These are phyloP conservation scores for Thymelicus sylvestris DNA, from an alignment of 2,888 invertebrate species.

Conservation along the genomic window DNA sequence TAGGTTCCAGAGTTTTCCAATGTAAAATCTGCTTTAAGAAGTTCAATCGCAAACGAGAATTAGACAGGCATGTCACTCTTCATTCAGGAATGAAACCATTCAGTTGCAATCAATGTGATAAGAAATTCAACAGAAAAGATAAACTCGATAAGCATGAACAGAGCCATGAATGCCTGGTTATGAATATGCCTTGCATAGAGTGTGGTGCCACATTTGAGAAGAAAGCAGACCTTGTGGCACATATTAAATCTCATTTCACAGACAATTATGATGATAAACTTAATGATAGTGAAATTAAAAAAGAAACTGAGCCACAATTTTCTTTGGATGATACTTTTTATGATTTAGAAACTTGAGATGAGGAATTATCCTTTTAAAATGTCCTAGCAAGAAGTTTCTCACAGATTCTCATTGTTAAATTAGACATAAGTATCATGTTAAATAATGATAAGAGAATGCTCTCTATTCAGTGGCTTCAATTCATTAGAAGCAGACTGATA, in stretches of 20 bases:
- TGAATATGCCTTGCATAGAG: conserved; percentile 86
- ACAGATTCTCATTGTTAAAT: conserved; percentile 3
- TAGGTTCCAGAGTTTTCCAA: conserved; percentile 83
- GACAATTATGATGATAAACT: conserved; percentile 78
- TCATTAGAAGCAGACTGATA: background rate
- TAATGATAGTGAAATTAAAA: conserved; percentile 66
- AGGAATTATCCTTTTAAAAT: background rate
- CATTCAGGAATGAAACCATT: conserved; percentile 89
- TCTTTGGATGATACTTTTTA: conserved; percentile 71
- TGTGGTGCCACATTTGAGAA: conserved; percentile 86
- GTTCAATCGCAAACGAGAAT: conserved; percentile 88
- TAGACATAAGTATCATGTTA: background rate
- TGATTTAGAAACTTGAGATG: conserved; percentile 71
- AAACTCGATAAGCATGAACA: conserved; percentile 88
- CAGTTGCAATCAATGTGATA: conserved; percentile 87
- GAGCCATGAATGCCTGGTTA: conserved; percentile 86
- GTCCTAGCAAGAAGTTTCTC: background rate
- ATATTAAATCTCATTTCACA: conserved; percentile 84
- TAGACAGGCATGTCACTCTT: conserved; percentile 87
- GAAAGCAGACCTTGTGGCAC: conserved; percentile 84
- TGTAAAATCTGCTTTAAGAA: conserved; percentile 88
- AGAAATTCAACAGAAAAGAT: conserved; percentile 88
- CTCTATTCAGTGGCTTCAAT: background rate
- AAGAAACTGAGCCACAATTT: conserved; percentile 70
- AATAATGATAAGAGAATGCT: background rate